phyloP scores from a whole-genome alignment of 1,140 invertebrate genomes.

The Hypothenemus hampei region DNA sequence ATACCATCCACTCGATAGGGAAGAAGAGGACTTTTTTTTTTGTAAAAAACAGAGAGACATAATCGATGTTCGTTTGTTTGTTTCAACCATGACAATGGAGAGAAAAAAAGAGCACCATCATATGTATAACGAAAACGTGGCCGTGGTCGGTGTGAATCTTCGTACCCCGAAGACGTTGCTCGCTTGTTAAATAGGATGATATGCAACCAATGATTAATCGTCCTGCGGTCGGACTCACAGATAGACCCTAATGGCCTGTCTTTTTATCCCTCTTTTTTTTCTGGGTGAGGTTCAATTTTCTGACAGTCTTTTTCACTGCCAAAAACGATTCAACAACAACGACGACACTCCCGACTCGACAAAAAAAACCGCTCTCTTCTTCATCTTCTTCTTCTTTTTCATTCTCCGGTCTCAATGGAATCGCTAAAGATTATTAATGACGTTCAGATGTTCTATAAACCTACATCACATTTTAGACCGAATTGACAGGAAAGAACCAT shows the following conservation, averaged over 20 bases:
- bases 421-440: constrained; percentile 25
- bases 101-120: too few relatives aligned
- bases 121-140: too few relatives aligned
- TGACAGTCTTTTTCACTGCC: constrained; percentile 13
- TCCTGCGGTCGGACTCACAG: constrained; percentile 24
- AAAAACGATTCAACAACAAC: constrained; percentile 15
- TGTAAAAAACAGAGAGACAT: too few relatives aligned
- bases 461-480: constrained; percentile 9
- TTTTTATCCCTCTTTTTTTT: constrained; percentile 17
- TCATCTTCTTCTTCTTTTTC: too few relatives aligned
- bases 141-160: constrained; percentile 25
- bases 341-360: too few relatives aligned
- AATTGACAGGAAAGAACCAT: too few relatives aligned
- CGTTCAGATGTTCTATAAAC: constrained; percentile 3
- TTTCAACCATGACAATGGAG: too few relatives aligned
- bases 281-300: constrained; percentile 6
- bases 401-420: constrained; percentile 23
- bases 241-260: constrained; percentile 27
- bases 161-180: constrained; percentile 5
- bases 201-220: constrained; percentile 29
- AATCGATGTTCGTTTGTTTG: too few relatives aligned
- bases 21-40: too few relatives aligned
- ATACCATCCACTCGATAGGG: too few relatives aligned
- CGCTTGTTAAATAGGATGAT: constrained; percentile 31
- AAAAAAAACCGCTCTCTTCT: too few relatives aligned